Percentiles rank a stretch among this genome's conserved stretches.
Conservation (phyloP, 2,888 invertebrate genomes). For the Mesodorylaimus sp. region DNA sequence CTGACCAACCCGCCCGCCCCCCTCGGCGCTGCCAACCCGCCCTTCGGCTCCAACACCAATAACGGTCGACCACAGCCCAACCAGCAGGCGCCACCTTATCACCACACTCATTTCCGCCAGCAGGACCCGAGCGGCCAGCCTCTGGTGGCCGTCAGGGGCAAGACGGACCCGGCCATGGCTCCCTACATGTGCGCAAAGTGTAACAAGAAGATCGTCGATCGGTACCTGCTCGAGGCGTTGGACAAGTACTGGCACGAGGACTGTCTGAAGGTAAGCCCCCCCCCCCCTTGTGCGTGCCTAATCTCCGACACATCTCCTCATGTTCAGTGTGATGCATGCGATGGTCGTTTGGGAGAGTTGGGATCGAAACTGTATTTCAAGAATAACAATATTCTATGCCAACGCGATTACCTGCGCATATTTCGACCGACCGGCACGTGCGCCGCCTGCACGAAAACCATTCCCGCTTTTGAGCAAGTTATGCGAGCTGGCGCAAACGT, state of each 20-base stretch:
- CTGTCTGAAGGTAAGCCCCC: constrained; percentile 47
- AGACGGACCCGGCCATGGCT: too few relatives aligned
- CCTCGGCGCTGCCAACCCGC: too few relatives aligned
- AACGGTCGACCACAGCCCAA: too few relatives aligned
- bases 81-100: too few relatives aligned
- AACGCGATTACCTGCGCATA: constrained; percentile 74
- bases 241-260: constrained; percentile 85
- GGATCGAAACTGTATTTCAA: constrained; percentile 74
- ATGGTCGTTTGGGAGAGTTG: constrained; percentile 76
- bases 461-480: constrained; percentile 84
- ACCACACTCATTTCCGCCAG: too few relatives aligned
- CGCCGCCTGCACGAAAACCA: constrained; percentile 74
- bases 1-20: too few relatives aligned
- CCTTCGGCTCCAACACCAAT: too few relatives aligned
- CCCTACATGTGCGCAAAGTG: constrained; percentile 59
- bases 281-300: neutral
- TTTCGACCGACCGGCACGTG: constrained; percentile 76
- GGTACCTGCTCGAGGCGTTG: constrained; percentile 64
- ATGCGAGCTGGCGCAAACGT: constrained; percentile 80
- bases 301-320: too few relatives aligned
- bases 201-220: constrained; percentile 62
- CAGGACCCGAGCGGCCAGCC: too few relatives aligned
- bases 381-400: constrained; percentile 72
- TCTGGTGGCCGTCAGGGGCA: too few relatives aligned
- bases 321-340: constrained; percentile 57